Evolutionary conservation across 2,888 invertebrate species (phyloP), one percentile per base, ranked within the genome.

Genomic region (Noctua janthe): DNA sequence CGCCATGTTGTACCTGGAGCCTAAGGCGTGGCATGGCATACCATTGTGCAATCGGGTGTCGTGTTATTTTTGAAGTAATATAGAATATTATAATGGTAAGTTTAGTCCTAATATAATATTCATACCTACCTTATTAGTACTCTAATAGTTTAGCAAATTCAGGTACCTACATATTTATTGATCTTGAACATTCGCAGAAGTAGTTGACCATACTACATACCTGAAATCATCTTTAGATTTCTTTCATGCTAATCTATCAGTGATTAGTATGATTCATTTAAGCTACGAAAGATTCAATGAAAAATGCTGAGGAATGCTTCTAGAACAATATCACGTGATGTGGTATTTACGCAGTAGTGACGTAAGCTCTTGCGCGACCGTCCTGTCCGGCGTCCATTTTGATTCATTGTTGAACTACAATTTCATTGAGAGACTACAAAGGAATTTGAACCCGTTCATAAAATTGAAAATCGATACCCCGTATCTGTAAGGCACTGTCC

Each of bases 1-100:
- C 95, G 96, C 96, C 96, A 96, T 96, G 94, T 96, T 96, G 93
- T 93, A 88, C 91, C 86, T 81, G 90, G 90, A 91, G 90, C 88
- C 73, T 92, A 94, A 92, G 95, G 95, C 94, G 96, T 95, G 95
- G 95, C 94, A 90, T 95, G 94, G 94, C 94, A 89, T 71, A 78
- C 47, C 91, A 87, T 91, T 90, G 91, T 91, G 91, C 90, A 91
- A 91, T 88, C 89, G 81, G 90, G 89, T 91, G 91, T 91, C 91
- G 92, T 93, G 91, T 89, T 89, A 88, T 86, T 89, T 88, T 90
- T 89, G 92, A 92, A 92, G 92, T 92, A 90, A 84, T 88, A 72
- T 89, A 84, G 73, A 80, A 90, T 90, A 94, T 81, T 88, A 96
- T 94, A 88, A 96, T 96, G 96, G 96, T 96, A 94, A 96, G 96